Percentiles rank a stretch among this genome's conserved stretches.
Conservation (phyloP, 2,113 vertebrate species). For the Rhynchomys soricoides region DNA sequence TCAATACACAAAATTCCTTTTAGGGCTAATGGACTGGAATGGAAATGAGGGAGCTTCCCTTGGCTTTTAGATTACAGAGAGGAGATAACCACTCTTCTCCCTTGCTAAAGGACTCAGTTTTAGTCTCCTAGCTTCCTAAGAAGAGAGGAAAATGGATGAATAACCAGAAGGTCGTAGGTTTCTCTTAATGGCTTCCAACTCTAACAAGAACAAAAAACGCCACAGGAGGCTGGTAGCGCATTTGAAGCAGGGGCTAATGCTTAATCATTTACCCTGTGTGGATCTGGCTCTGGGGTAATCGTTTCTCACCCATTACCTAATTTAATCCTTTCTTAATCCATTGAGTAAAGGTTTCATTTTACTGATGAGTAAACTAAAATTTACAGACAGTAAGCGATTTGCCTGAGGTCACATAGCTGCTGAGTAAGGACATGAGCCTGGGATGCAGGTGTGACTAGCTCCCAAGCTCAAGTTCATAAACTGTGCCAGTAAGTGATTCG, state of each 20-base stretch:
- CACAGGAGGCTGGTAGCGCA: neutral
- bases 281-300: neutral
- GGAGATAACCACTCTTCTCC: neutral
- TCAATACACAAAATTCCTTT: neutral
- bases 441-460: neutral
- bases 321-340: conserved; percentile 51
- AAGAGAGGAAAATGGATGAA: neutral
- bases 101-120: neutral
- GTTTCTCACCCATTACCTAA: conserved; percentile 33
- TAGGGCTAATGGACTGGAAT: neutral
- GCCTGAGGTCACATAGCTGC: conserved; percentile 6
- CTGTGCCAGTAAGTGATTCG: neutral
- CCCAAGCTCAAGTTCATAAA: conserved; percentile 1
- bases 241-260: conserved; percentile 28
- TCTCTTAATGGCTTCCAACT: neutral
- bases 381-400: conserved; percentile 11
- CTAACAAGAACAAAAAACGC: neutral
- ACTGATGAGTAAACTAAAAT: conserved; percentile 50
- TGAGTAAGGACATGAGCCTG: neutral
- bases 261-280: neutral
- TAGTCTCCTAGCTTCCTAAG: neutral
- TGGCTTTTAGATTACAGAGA: neutral
- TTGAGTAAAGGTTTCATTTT: conserved; percentile 44
- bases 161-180: neutral
- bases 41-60: neutral